These are phyloP conservation scores for Cephus cinctus DNA, from an alignment of 1,140 invertebrate genomes.

Conservation along the genomic window DNA sequence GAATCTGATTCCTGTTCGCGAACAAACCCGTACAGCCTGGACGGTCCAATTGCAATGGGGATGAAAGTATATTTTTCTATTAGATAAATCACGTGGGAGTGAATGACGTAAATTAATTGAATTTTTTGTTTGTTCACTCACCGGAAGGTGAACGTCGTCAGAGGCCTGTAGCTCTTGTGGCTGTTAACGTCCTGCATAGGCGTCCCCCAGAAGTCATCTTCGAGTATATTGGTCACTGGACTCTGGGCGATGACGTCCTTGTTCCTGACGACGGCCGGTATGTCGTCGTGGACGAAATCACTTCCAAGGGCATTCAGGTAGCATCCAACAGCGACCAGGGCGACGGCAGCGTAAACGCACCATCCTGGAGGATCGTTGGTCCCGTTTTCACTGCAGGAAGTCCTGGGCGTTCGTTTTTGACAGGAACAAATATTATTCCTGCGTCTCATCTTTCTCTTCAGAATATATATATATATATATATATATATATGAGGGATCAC, in stretches of 20 bases:
- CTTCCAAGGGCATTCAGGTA: conserved; percentile 79
- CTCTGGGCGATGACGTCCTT: conserved; percentile 75
- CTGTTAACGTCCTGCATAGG: conserved; percentile 80
- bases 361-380: conserved; percentile 38
- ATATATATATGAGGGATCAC: too few relatives aligned
- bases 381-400: conserved; percentile 3
- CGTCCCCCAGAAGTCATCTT: conserved; percentile 91
- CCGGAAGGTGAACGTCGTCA: conserved; percentile 83
- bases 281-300: conserved; percentile 90
- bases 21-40: too few relatives aligned
- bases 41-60: too few relatives aligned
- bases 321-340: conserved; percentile 65
- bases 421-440: conserved; percentile 30
- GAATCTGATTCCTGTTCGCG: too few relatives aligned
- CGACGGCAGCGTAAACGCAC: conserved; percentile 63
- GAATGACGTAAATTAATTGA: too few relatives aligned
- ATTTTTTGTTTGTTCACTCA: conserved; percentile 51
- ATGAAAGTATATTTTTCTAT: too few relatives aligned
- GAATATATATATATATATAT: too few relatives aligned
- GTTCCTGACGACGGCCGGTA: conserved; percentile 83
- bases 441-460: conserved; percentile 34
- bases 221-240: conserved; percentile 66
- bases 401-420: neutral
- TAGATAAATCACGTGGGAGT: too few relatives aligned
- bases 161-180: conserved; percentile 82